Base-by-base conservation (phyloP, 2,888 invertebrate genomes). In the Caenorhabditis panamensis region DNA sequence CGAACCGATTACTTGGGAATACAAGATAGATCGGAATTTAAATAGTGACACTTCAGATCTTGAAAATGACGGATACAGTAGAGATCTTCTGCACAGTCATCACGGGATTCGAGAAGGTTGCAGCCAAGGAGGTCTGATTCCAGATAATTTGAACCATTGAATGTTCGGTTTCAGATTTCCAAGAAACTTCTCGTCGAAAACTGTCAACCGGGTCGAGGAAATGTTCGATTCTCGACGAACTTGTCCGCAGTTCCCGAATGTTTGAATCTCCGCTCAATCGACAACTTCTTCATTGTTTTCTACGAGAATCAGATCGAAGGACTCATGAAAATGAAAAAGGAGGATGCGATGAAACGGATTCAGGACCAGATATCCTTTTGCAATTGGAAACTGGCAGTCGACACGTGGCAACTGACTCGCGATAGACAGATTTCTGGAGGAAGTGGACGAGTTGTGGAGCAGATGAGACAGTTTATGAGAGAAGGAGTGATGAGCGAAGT, bases 41-140 rank as follows among this genome's bases (percentile, higher is more conserved):
- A 9, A 31, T 31, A 4, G 31, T n/a, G n/a, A n/a, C n/a, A 9
- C 31, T 20, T 6, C 37, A 36, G 41, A 22, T 37, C 20, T 3
- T n/a, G 28, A 28, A 31, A 22, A 66, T 53, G 53, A 22, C 53
- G 20, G 41, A 54, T 47, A 53, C 18, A 5, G 51, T 53, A n/a
- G 66, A 78, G 28, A 18, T 78, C 4, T 78, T 31, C 41, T 77
- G 68, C 3, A 91, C 92, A 22, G 92, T 92, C 18, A 88, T 89
- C 0, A 92, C 92, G 31, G 92, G 92, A 4, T 91, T 92, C 79
- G 92, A 92, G 82, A 79, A 82, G 44, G 86, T 91, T 13, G 92
- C 92, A 4, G 87, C 86, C 51, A 91, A 91, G 36, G 92, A 92
- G 86, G 90, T 91, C 5, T 73, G 53, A 3, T 1, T 24, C 31